phyloP scores from a whole-genome alignment of 2,888 invertebrate species.

The Luperina testacea region DNA sequence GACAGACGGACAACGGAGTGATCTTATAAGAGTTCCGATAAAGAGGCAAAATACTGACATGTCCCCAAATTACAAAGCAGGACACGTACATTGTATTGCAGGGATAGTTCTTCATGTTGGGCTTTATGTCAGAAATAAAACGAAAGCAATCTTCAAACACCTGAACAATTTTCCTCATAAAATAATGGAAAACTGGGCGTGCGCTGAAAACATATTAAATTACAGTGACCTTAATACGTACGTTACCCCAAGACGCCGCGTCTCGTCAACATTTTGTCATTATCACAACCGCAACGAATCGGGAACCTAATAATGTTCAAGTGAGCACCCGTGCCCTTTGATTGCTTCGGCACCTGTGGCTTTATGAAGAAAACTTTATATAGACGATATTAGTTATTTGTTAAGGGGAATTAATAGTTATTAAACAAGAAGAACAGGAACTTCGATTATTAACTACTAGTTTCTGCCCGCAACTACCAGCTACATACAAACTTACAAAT shows the following conservation, averaged over 20 bases:
- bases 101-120: not conserved
- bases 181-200: constrained; percentile 21
- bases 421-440: not conserved
- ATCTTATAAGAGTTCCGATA: too few relatives aligned
- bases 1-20: too few relatives aligned
- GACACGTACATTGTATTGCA: not conserved
- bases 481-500: not conserved
- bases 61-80: not conserved
- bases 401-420: not conserved
- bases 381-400: constrained; percentile 4
- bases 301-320: constrained; percentile 42
- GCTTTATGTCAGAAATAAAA: not conserved
- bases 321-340: constrained; percentile 21
- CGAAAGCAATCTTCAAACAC: not conserved
- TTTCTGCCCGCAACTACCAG: not conserved
- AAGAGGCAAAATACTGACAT: not conserved
- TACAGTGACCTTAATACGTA: constrained; percentile 20
- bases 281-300: constrained; percentile 50
- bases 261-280: constrained; percentile 42
- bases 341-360: constrained; percentile 41
- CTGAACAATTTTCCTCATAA: constrained; percentile 15
- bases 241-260: constrained; percentile 14
- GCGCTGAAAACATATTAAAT: constrained; percentile 21
- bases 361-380: constrained; percentile 15
- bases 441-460: not conserved